Base-by-base conservation (phyloP, 1,140 invertebrate genomes). In the Drosophila bocki region DNA sequence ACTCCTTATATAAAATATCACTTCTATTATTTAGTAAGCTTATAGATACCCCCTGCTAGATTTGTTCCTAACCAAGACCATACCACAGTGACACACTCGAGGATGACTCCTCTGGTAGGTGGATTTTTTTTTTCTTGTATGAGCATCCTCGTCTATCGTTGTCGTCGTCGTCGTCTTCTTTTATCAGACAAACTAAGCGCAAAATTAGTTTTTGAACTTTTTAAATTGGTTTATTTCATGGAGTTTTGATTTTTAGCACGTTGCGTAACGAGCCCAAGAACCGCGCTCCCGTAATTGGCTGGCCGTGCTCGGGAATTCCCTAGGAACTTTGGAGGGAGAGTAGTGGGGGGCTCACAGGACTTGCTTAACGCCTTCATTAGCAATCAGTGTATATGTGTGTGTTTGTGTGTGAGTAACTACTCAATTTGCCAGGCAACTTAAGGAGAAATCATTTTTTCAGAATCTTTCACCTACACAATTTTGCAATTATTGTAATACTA, bases 181-280 rank as follows among this genome's bases (percentile, higher is more conserved):
- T 87, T 88, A 87, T 87, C 85, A 90, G 81, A 91, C 78, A 91
- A 91, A 91, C 87, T 91, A 91, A 91, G 87, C 87, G 88, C 91
- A 91, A 91, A 91, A 91, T 91, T 91, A 91, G 88, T 91, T 91
- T 91, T 91, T 91, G 77, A 91, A 91, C 88, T 91, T 91, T 91
- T 91, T 90, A 91, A 91, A 91, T 91, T 91, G 83, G 87, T 91
- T 91, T 91, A 91, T 91, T 91, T 91, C 87, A 91, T 91, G 88
- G 87, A 88, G 85, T 91, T 91, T 91, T 91, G 87, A 91, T 91
- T 91, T 91, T 91, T 84, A 91, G 84, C 88, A 91, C 83, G 78
- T 87, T 88, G 83, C 83, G 83, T 87, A 87, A 87, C 83, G 84
- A 87, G 83, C 84, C 77, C 68, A 61, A 88, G 84, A 87, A 87